Base-by-base conservation (phyloP, 2,113 vertebrate species). In the Cacatua alba region DNA sequence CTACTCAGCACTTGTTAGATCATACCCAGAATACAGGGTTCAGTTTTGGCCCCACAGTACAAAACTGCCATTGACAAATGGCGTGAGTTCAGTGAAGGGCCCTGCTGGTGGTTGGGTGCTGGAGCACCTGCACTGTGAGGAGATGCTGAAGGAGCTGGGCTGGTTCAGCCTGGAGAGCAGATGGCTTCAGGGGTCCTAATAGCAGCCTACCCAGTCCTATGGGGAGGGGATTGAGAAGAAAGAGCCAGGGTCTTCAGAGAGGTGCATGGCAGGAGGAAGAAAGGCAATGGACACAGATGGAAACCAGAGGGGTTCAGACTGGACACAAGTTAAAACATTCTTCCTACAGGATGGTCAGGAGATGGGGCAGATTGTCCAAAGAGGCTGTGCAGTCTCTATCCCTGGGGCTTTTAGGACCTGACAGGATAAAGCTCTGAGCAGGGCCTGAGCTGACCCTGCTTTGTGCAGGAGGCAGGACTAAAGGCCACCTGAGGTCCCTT, bases 21-120 rank as follows among this genome's bases (percentile, higher is more conserved):
- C 33, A 46, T 44, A 18, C 28, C 5, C 49, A 44, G 49, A 75
- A 35, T 23, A 12, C 12, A 0, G 2, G 16, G 33, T 35, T 37
- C 21, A 24, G 0, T 81, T 93, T 64, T 81, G 43, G 19, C 9
- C 24, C 5, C n/a, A 17, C 35, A n/a, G 11, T 75, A 51, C 28
- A 24, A 59, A 12, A 59, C 37, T 23, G 37, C 24, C 8, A 15
- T 33, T 39, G 29, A 25, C 25, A 60, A 76, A 59, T 0, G 1
- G 2, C 23, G 7, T 2, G 12, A 39, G 43, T 52, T 84, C 14
- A 46, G 24, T 0, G 1, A 41, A 75, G 37, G 10, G 20, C 18
- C 10, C 5, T 2, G 1, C 18, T 35, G n/a, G 7, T 65, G 49
- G 33, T 51, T 15, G 6, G 5, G 19, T 29, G 35, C 31, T 55